A percentile compares a stretch with the other conserved stretches of the same genome.
Evolutionary conservation across 2,888 invertebrate genomes (phyloP).

Genomic region (Petrophora chlorosata): DNA sequence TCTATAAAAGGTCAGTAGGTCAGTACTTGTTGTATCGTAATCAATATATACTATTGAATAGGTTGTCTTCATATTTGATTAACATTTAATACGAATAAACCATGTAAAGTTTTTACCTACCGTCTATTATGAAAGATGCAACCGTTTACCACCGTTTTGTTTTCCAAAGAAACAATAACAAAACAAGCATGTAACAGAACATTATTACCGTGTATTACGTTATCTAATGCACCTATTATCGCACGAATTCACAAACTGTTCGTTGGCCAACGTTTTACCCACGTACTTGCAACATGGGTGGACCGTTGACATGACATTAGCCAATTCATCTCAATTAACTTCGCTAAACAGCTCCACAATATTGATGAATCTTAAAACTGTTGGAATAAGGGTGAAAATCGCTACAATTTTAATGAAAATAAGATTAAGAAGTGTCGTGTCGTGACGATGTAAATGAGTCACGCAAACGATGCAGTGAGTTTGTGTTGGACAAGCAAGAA

Average conservation of each 20-base stretch:
- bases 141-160: conserved; percentile 2
- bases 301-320: conserved; percentile 45
- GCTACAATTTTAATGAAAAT: conserved; percentile 2
- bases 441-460: conserved; percentile 15
- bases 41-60: too few species aligned
- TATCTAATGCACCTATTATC: conserved; percentile 20
- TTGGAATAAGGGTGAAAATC: conserved; percentile 2
- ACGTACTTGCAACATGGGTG: conserved; percentile 34
- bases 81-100: background rate
- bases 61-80: too few species aligned
- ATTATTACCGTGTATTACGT: conserved; percentile 20
- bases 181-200: conserved; percentile 16
- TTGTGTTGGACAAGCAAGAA: background rate
- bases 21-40: too few species aligned
- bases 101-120: background rate
- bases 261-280: conserved; percentile 38
- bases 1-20: too few species aligned
- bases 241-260: conserved; percentile 22
- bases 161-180: conserved; percentile 16
- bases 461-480: conserved; percentile 21
- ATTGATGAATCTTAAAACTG: too few species aligned
- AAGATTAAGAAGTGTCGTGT: background rate
- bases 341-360: too few species aligned
- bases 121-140: conserved; percentile 3
- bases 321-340: conserved; percentile 52